Conservation (phyloP, 30 jellyfish, hydroid and myxozoan genomes). For the Haliclystus octoradiatus region DNA sequence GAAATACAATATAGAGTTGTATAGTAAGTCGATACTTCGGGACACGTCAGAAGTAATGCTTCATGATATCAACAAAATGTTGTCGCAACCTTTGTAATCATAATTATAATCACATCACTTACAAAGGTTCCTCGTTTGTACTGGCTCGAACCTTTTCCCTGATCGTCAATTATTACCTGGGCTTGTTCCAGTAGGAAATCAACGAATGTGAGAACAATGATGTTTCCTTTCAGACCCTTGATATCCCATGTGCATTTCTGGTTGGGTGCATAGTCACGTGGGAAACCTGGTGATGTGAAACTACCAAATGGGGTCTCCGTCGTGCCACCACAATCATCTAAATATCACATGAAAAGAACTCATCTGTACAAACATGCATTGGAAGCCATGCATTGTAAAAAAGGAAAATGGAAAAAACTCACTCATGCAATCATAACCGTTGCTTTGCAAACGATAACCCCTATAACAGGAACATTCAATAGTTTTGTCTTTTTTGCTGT, state of each 20-base stretch:
- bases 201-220: background rate
- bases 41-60: too few relatives aligned
- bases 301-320: slow-evolving; percentile 17
- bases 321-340: slow-evolving; percentile 45
- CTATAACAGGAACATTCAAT: background rate
- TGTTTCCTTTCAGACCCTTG: slow-evolving; percentile 23
- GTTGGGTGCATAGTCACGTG: slow-evolving; percentile 36
- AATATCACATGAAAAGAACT: too few relatives aligned
- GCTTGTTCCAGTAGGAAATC: background rate
- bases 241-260: slow-evolving; percentile 43
- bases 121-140: too few relatives aligned
- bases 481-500: background rate
- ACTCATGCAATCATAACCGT: background rate
- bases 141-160: too few relatives aligned
- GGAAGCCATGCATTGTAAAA: too few relatives aligned
- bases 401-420: too few relatives aligned
- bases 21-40: background rate
- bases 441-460: background rate
- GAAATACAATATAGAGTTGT: background rate
- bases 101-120: too few relatives aligned
- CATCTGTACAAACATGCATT: too few relatives aligned
- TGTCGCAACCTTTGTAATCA: too few relatives aligned
- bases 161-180: too few relatives aligned
- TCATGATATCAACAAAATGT: too few relatives aligned
- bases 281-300: slow-evolving; percentile 41